These are phyloP conservation scores for Bucco capensis DNA, from an alignment of 2,113 vertebrate species.

Conservation along the genomic window DNA sequence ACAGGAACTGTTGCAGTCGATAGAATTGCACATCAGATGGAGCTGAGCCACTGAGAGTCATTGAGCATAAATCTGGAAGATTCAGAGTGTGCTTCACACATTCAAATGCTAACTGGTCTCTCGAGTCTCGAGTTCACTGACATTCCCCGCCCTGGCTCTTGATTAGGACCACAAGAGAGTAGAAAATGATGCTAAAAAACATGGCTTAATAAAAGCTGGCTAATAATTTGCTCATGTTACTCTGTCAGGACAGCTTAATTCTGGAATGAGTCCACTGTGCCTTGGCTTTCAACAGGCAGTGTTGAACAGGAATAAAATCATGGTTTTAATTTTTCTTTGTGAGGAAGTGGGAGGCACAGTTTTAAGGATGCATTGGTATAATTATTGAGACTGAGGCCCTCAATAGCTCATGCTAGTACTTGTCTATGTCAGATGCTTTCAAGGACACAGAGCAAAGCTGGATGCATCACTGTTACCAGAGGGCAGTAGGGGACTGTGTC, in stretches of 20 bases:
- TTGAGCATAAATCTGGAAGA: not conserved
- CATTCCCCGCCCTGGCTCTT: not conserved
- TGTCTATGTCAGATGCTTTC: not conserved
- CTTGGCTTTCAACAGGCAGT: not conserved
- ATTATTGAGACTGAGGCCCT: not conserved
- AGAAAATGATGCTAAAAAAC: not conserved
- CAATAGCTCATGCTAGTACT: not conserved
- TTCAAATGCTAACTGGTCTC: not conserved
- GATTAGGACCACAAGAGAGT: not conserved
- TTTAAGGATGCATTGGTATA: not conserved
- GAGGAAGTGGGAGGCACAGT: not conserved
- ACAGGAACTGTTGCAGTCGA: not conserved
- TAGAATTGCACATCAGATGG: not conserved
- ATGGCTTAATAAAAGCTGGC: not conserved
- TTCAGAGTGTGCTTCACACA: not conserved
- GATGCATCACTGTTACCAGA: not conserved
- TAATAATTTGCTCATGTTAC: not conserved
- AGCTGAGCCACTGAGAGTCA: not conserved
- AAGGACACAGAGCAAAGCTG: not conserved
- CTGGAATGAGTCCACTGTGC: not conserved
- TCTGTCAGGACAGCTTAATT: not conserved
- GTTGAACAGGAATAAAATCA: not conserved
- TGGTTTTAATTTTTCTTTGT: not conserved
- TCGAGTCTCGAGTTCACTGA: not conserved
- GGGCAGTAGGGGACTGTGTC: not conserved